Percentiles rank a stretch among this genome's conserved stretches.
Conservation (phyloP, 2,797 vertebrate genomes). For the Philypnodon macrostomus region DNA sequence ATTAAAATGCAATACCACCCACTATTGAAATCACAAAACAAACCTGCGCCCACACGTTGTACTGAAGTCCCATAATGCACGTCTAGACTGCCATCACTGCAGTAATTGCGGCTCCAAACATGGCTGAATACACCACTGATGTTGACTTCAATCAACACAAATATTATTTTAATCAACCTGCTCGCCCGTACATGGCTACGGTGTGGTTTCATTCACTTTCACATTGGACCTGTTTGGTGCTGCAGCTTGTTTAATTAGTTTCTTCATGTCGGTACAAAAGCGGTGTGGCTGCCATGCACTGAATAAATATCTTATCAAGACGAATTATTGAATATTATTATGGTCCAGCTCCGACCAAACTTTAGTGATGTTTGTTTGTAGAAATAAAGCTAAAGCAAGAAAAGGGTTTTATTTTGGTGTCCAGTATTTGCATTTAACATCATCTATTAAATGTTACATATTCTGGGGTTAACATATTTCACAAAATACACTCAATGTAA, state of each 20-base stretch:
- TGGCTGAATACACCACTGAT: conserved; percentile 6
- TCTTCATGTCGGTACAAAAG: conserved; percentile 15
- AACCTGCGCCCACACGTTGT: conserved; percentile 2
- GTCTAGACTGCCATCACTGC: conserved; percentile 10
- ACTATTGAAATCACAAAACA: conserved; percentile 19
- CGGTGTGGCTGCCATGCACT: conserved; percentile 4
- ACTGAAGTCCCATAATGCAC: conserved; percentile 7
- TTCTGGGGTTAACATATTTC: too few species aligned
- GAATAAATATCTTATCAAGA: conserved; percentile 8
- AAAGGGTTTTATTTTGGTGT: neutral
- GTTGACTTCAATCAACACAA: conserved; percentile 7
- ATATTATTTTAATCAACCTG: conserved; percentile 18
- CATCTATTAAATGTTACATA: neutral
- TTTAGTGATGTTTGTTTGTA: neutral
- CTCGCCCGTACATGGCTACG: neutral
- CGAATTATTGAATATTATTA: conserved; percentile 4
- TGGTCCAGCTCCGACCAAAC: neutral
- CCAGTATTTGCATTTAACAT: neutral
- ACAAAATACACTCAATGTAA: too few species aligned
- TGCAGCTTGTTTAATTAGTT: conserved; percentile 6
- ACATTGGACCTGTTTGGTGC: conserved; percentile 1
- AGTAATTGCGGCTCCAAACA: conserved; percentile 11
- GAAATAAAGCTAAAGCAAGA: neutral
- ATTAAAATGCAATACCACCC: conserved; percentile 23
- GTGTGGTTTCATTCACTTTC: conserved; percentile 8